These are phyloP conservation scores for Micoletzkya japonica DNA, from an alignment of 2,888 invertebrate genomes.

Conservation along the genomic window DNA sequence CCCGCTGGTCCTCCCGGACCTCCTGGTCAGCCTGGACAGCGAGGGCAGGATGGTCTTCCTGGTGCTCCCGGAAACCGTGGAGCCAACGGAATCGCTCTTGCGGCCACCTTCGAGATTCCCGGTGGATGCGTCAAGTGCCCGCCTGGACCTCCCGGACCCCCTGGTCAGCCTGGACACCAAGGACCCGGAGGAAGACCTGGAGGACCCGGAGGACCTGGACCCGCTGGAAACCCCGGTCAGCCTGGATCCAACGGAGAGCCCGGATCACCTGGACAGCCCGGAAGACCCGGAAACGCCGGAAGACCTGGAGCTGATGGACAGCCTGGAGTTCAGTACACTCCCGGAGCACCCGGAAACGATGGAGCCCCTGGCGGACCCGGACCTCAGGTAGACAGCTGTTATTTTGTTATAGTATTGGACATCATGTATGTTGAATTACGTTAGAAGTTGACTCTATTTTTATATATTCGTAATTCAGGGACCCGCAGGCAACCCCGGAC, in stretches of 20 bases:
- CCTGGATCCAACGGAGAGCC: constrained; percentile 45
- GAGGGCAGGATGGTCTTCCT: constrained; percentile 37
- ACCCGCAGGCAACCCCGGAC: constrained; percentile 32
- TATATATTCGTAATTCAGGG: too few relatives aligned
- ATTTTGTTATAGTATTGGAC: not conserved
- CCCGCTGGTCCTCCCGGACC: constrained; percentile 27
- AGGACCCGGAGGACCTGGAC: constrained; percentile 43
- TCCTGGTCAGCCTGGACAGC: constrained; percentile 23
- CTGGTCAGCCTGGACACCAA: constrained; percentile 42
- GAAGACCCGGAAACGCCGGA: constrained; percentile 46
- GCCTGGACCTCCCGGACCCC: constrained; percentile 41
- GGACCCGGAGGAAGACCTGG: constrained; percentile 47
- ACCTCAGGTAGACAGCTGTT: constrained; percentile 15
- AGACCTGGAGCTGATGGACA: constrained; percentile 41
- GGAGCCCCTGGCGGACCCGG: constrained; percentile 44
- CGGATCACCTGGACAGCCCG: constrained; percentile 41
- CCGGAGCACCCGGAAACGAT: constrained; percentile 42
- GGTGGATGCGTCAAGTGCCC: constrained; percentile 44
- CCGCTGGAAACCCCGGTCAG: constrained; percentile 47
- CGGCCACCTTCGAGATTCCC: constrained; percentile 38
- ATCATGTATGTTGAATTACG: not conserved
- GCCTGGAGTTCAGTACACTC: constrained; percentile 42
- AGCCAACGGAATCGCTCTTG: constrained; percentile 39
- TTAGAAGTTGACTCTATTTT: constrained; percentile 3
- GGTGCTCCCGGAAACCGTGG: constrained; percentile 46